Conservation (phyloP, 2,797 vertebrate genomes). For the Rhinichthys osculus region DNA sequence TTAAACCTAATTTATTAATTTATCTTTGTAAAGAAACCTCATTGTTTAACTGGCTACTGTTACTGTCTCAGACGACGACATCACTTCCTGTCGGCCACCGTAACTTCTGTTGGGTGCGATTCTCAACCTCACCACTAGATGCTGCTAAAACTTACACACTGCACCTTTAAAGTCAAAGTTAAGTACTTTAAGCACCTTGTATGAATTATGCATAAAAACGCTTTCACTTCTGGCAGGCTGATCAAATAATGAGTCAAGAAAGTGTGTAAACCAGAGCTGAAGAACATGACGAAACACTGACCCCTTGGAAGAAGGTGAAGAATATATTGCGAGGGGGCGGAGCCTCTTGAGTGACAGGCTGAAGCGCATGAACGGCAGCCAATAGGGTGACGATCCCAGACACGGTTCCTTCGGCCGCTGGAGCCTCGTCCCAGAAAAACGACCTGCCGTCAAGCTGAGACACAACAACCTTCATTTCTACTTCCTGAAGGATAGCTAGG, state of each 20-base stretch:
- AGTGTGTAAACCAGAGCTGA: not conserved
- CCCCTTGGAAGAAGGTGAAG: slow-evolving; percentile 95
- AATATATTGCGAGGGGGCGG: slow-evolving; percentile 79
- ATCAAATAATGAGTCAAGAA: not conserved
- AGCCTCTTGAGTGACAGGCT: slow-evolving; percentile 74
- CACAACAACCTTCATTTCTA: not conserved
- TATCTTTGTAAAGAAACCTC: too few relatives aligned
- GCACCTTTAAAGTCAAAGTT: too few relatives aligned
- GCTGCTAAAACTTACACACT: too few relatives aligned
- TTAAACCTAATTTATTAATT: too few relatives aligned
- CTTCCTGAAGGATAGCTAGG: not conserved
- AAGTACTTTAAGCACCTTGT: too few relatives aligned
- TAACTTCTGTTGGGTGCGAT: too few relatives aligned
- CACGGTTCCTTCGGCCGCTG: slow-evolving; percentile 85
- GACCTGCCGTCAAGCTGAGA: slow-evolving; percentile 90
- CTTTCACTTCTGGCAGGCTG: not conserved
- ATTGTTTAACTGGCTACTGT: too few relatives aligned
- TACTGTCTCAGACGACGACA: too few relatives aligned
- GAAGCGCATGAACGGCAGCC: slow-evolving; percentile 85
- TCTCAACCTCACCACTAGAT: too few relatives aligned
- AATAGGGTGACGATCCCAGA: slow-evolving; percentile 88
- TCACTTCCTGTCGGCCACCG: too few relatives aligned
- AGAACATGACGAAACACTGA: slow-evolving; percentile 67
- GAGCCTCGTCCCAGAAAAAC: slow-evolving; percentile 91
- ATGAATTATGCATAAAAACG: not conserved